phyloP scores from a whole-genome alignment of 2,888 invertebrate genomes.

The Drosophila seclusa region DNA sequence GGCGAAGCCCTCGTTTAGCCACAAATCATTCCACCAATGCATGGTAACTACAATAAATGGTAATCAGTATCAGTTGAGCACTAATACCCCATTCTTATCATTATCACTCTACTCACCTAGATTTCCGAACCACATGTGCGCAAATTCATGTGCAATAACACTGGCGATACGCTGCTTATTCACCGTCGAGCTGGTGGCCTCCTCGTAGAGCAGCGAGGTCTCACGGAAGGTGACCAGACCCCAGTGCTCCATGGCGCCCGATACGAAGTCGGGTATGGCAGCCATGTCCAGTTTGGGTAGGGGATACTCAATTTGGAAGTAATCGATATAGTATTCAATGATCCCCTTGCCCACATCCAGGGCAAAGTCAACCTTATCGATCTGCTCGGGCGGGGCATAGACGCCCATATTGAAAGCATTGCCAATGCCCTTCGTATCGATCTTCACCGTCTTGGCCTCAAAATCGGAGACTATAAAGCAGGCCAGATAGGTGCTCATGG shows the following conservation, averaged over 20 bases:
- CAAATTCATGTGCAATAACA: constrained; percentile 96
- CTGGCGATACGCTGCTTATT: constrained; percentile 92
- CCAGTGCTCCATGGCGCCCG: constrained; percentile 99
- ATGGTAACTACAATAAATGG: constrained; percentile 90
- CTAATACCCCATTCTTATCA: constrained; percentile 3
- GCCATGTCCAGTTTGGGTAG: constrained; percentile 92
- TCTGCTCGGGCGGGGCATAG: constrained; percentile 91
- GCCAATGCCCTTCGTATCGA: constrained; percentile 87
- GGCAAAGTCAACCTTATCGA: constrained; percentile 92
- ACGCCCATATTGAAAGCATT: constrained; percentile 89
- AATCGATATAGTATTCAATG: constrained; percentile 92
- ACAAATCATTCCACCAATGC: constrained; percentile 97
- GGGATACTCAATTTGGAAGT: constrained; percentile 94
- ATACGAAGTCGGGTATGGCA: constrained; percentile 85
- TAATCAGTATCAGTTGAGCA: constrained; percentile 1
- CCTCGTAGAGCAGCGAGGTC: constrained; percentile 92
- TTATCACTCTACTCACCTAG: constrained; percentile 86
- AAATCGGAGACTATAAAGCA: constrained; percentile 98
- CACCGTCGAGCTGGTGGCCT: constrained; percentile 89
- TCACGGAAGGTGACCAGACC: constrained; percentile 96
- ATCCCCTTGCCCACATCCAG: constrained; percentile 89
- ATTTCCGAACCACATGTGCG: constrained; percentile 98
- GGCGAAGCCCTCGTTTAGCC: constrained; percentile 98
- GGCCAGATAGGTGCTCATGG: constrained; percentile 97
- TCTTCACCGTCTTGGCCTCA: constrained; percentile 85